These are phyloP conservation scores for Drosophila stalkeri DNA, from an alignment of 2,888 invertebrate species.

Conservation along the genomic window DNA sequence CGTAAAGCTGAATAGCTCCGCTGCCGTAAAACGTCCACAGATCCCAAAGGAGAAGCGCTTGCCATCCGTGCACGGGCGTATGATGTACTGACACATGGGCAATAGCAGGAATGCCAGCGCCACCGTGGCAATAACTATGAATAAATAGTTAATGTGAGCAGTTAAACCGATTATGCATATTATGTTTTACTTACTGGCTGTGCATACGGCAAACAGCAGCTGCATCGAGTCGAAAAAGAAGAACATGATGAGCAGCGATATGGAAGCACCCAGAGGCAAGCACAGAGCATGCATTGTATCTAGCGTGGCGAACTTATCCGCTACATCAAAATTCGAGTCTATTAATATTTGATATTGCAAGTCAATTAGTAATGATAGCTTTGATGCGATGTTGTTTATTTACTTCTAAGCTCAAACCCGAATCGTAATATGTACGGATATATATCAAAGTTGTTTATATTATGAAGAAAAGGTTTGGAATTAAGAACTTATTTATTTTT, in stretches of 20 bases:
- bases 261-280: conserved; percentile 97
- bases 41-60: conserved; percentile 95
- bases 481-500: not conserved
- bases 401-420: not conserved
- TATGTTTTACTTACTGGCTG: conserved; percentile 92
- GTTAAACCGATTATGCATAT: not conserved
- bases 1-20: conserved; percentile 96
- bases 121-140: conserved; percentile 96
- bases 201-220: conserved; percentile 97
- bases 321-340: conserved; percentile 40
- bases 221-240: conserved; percentile 99
- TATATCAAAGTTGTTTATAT: not conserved
- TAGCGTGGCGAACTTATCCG: conserved; percentile 93
- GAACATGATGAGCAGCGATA: conserved; percentile 98
- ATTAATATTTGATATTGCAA: conserved; percentile 8
- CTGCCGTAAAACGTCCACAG: conserved; percentile 97
- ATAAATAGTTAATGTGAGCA: not conserved
- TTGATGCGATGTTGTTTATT: not conserved
- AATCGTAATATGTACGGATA: not conserved
- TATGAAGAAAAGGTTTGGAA: not conserved
- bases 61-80: conserved; percentile 93
- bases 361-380: not conserved
- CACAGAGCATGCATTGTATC: conserved; percentile 99
- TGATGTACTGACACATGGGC: conserved; percentile 98
- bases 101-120: conserved; percentile 97